These are phyloP conservation scores for Mystacides longicornis DNA, from an alignment of 2,888 invertebrate species.

Conservation along the genomic window DNA sequence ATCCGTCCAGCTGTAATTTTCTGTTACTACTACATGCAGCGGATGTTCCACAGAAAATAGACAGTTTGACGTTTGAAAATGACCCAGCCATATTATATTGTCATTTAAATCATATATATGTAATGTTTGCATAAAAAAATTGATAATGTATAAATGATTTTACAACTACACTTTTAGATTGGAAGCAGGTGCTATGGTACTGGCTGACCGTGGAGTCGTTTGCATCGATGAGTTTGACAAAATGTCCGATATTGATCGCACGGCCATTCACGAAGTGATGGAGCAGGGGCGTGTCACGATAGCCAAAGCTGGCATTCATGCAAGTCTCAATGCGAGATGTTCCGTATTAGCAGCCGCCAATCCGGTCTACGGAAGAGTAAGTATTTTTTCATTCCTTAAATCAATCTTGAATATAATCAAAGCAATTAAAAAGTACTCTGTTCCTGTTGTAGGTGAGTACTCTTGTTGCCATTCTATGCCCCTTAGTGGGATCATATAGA, in stretches of 20 bases:
- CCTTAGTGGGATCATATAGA: too few species aligned
- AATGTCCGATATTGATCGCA: conserved; percentile 98
- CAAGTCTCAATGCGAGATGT: conserved; percentile 93
- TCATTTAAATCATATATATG: background rate
- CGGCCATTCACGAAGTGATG: conserved; percentile 99
- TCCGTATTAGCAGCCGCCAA: conserved; percentile 99
- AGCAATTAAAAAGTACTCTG: too few species aligned
- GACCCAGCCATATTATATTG: too few species aligned
- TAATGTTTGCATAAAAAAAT: background rate
- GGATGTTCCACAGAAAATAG: too few species aligned
- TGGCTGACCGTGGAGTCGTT: conserved; percentile 96
- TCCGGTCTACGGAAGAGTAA: conserved; percentile 91
- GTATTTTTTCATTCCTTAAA: conserved; percentile 23
- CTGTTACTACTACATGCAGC: too few species aligned
- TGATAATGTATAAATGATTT: too few species aligned
- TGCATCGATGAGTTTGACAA: conserved; percentile 98
- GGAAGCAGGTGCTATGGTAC: conserved; percentile 99
- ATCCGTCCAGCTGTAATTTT: too few species aligned
- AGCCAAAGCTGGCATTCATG: conserved; percentile 98
- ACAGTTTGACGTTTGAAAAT: too few species aligned
- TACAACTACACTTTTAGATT: too few species aligned
- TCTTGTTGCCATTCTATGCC: too few species aligned
- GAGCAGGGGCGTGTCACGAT: conserved; percentile 97
- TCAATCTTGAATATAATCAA: too few species aligned
- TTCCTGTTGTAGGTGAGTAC: too few species aligned